Conservation (phyloP, 1,140 invertebrate genomes). For the Mycetomoellerius zeteki region DNA sequence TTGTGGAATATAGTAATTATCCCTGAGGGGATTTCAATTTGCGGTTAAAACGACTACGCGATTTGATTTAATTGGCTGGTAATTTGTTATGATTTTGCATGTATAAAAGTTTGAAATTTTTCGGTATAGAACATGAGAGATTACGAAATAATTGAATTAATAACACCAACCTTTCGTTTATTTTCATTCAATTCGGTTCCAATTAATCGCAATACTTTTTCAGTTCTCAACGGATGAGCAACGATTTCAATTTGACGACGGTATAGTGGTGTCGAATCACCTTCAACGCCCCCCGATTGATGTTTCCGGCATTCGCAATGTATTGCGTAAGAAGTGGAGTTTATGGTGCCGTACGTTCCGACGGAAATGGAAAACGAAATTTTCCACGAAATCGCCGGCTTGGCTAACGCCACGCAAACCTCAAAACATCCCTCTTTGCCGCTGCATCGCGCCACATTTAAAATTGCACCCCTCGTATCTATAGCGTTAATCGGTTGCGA, state of each 20-base stretch:
- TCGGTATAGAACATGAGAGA: not conserved
- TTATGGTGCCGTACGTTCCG: not conserved
- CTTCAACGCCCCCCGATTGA: not conserved
- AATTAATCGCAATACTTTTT: not conserved
- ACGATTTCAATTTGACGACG: not conserved
- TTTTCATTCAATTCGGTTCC: not conserved
- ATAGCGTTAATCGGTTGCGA: constrained; percentile 56
- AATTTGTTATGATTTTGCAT: not conserved
- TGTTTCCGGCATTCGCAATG: constrained; percentile 28
- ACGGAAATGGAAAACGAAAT: constrained; percentile 43
- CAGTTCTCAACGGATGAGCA: not conserved
- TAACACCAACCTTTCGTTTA: not conserved
- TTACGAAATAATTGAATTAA: not conserved
- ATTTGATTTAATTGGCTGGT: not conserved
- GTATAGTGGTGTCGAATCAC: not conserved
- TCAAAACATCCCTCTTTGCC: not conserved
- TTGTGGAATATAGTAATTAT: not conserved
- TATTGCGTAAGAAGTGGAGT: constrained; percentile 21
- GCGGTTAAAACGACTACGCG: not conserved
- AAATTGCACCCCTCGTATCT: constrained; percentile 42
- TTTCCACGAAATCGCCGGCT: not conserved
- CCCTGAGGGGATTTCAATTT: not conserved
- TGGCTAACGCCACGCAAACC: not conserved
- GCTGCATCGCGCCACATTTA: not conserved
- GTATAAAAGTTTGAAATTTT: not conserved